phyloP scores from a whole-genome alignment of 2,797 vertebrate genomes.

The Syngnathus rostellatus region DNA sequence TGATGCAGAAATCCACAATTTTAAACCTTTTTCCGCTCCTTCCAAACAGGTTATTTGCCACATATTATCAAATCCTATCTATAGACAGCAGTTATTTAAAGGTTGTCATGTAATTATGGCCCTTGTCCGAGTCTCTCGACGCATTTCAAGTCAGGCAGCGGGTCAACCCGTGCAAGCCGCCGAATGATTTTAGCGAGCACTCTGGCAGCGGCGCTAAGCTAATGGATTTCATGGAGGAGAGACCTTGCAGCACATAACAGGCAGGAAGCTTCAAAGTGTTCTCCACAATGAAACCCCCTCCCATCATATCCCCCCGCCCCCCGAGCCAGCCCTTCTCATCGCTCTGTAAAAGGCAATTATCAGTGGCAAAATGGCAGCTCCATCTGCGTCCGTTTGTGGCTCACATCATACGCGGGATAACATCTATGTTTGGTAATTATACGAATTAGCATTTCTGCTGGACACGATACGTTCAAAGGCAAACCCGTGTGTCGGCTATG shows the following conservation, averaged over 20 bases:
- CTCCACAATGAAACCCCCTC: slow-evolving; percentile 9
- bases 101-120: slow-evolving; percentile 56
- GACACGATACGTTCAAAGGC: slow-evolving; percentile 49
- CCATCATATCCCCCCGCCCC: slow-evolving; percentile 2
- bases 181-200: slow-evolving; percentile 31
- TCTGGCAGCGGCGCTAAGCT: slow-evolving; percentile 38
- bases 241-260: slow-evolving; percentile 18
- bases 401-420: slow-evolving; percentile 45
- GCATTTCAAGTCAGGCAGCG: slow-evolving; percentile 23
- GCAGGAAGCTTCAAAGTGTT: slow-evolving; percentile 46
- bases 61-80: slow-evolving; percentile 48
- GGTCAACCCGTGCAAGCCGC: slow-evolving; percentile 37
- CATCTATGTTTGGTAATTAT: slow-evolving; percentile 59
- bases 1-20: background rate
- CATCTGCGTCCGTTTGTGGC: slow-evolving; percentile 50
- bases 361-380: slow-evolving; percentile 45
- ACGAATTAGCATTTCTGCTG: slow-evolving; percentile 57
- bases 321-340: slow-evolving; percentile 29
- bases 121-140: slow-evolving; percentile 31
- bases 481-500: slow-evolving; percentile 33
- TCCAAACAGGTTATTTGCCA: slow-evolving; percentile 14
- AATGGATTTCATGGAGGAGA: slow-evolving; percentile 63
- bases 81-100: slow-evolving; percentile 55
- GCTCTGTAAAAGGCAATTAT: slow-evolving; percentile 53
- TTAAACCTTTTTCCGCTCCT: background rate